Conservation (phyloP, 2,113 vertebrate genomes). For the Mesoclemmys tuberculata region DNA sequence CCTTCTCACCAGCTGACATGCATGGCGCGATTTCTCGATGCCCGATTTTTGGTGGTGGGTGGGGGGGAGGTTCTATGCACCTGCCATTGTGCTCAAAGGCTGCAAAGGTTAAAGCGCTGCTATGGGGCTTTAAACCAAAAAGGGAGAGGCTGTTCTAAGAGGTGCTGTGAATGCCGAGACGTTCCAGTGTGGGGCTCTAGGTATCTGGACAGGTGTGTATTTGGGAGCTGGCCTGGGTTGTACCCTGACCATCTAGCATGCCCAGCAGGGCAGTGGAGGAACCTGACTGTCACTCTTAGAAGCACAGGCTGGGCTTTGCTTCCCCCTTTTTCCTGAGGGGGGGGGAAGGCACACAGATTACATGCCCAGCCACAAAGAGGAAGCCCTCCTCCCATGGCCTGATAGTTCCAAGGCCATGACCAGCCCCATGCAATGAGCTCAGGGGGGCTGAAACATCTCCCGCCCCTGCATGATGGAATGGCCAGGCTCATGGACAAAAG, state of each 20-base stretch:
- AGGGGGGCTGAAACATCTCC: neutral
- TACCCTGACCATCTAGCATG: neutral
- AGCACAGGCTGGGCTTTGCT: no score
- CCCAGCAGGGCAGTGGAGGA: neutral
- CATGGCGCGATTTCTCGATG: neutral
- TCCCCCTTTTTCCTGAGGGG: no score
- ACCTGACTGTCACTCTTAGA: no score
- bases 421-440: neutral
- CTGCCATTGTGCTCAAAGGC: neutral
- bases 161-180: neutral
- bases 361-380: neutral
- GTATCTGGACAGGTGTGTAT: neutral
- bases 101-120: neutral
- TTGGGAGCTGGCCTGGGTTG: neutral
- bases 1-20: rapidly evolving
- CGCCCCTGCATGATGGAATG: neutral
- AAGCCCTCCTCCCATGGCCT: neutral
- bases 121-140: neutral
- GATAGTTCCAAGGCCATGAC: neutral
- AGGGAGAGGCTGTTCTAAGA: neutral
- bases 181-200: neutral
- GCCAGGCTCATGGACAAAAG: neutral
- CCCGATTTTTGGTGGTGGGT: neutral
- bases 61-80: no score
- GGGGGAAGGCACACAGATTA: no score